Percentiles rank a stretch among this genome's conserved stretches.
phyloP scores from a whole-genome alignment of 2,888 invertebrate genomes.

The Ophioninae sp. region DNA sequence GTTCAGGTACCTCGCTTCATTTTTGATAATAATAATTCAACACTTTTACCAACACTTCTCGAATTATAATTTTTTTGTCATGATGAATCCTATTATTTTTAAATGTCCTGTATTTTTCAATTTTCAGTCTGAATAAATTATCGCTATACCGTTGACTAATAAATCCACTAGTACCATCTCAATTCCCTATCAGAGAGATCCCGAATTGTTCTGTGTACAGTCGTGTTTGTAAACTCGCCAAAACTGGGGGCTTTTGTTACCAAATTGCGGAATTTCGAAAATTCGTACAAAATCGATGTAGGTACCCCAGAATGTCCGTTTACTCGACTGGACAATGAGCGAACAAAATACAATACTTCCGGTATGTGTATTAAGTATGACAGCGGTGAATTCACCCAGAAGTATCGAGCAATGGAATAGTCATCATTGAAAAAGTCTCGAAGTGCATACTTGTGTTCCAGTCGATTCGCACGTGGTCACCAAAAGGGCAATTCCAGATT shows the following conservation, averaged over 20 bases:
- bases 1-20: too few relatives aligned
- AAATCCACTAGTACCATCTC: neutral
- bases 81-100: too few relatives aligned
- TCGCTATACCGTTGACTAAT: too few relatives aligned
- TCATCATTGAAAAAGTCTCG: neutral
- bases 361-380: slow-evolving; percentile 10
- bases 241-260: neutral
- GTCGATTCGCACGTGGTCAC: slow-evolving; percentile 19
- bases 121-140: too few relatives aligned
- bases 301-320: neutral
- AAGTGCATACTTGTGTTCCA: neutral
- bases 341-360: neutral
- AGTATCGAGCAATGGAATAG: slow-evolving; percentile 34
- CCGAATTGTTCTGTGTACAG: neutral
- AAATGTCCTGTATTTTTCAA: too few relatives aligned
- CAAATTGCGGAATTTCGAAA: neutral
- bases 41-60: too few relatives aligned
- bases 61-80: too few relatives aligned
- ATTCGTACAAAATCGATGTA: neutral
- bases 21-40: too few relatives aligned
- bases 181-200: neutral
- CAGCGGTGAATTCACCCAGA: slow-evolving; percentile 15
- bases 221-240: neutral
- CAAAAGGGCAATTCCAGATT: slow-evolving; percentile 13
- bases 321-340: neutral